Evolutionary conservation across 2,113 vertebrate species (phyloP), one percentile per base, ranked within the genome.

Genomic region (Cyanocitta stelleri): DNA sequence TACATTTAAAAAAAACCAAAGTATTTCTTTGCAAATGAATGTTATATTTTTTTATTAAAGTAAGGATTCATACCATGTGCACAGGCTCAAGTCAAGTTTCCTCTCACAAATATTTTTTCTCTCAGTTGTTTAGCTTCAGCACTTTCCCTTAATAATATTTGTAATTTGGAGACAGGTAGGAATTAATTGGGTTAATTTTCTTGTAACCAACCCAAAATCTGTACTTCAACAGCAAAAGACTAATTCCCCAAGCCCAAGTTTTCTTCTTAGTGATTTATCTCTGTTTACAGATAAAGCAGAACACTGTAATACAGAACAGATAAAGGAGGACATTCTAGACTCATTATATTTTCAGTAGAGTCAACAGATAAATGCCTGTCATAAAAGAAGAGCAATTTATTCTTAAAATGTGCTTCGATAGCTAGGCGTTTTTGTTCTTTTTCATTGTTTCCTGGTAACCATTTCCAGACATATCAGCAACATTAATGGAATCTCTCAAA

Each of bases 251-350:
- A 35, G 6, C 26, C 22, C 9, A 39, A 19, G 7, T 62, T 89
- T 79, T 55, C 33, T 46, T 37, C n/a, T 55, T 81, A 52, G 51
- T 74, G 55, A 48, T 90, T 93, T 96, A 73, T 91, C 63, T 95
- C 39, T 85, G 56, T 95, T 96, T 96, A 95, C 35, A 84, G 67
- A 93, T 80, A 96, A 95, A 83, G 37, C 33, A 88, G 63, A 88
- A 71, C 1, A 4, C 52, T 96, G 16, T 84, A 67, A 74, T 32
- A 84, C 6, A 41, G 52, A 46, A 41, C 58, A 88, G 82, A 96
- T 84, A 90, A 95, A 87, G 22, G n/a, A 88, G 76, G 55, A 80
- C 64, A 88, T 94, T 88, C 56, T 96, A 89, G 81, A 22, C 39
- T 95, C 39, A 72, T 82, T 68, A 85, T 88, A 85, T 88, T 88